A percentile compares a stretch with the other conserved stretches of the same genome.
These are phyloP conservation scores for Nannoperca australis DNA, from an alignment of 2,797 vertebrate genomes.

Conservation along the genomic window DNA sequence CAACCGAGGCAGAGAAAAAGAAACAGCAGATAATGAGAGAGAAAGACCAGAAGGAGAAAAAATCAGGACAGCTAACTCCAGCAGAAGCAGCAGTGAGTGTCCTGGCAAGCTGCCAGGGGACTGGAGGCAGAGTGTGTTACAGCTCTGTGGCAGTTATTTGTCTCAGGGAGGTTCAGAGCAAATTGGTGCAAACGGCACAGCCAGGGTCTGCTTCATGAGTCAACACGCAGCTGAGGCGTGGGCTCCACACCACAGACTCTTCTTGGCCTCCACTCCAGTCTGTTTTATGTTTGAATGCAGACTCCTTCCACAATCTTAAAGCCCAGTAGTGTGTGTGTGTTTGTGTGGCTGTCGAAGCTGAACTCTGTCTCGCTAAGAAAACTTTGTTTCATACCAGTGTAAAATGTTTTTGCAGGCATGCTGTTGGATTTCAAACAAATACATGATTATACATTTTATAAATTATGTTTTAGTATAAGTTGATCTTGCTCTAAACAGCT, in stretches of 20 bases:
- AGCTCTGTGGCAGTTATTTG: conserved; percentile 78
- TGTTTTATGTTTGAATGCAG: conserved; percentile 66
- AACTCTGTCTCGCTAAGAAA: conserved; percentile 19
- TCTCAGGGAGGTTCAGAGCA: conserved; percentile 77
- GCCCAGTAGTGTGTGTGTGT: conserved; percentile 22
- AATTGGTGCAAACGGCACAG: conserved; percentile 80
- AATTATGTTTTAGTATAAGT: conserved; percentile 27
- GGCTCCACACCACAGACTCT: conserved; percentile 62
- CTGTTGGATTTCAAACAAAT: conserved; percentile 15
- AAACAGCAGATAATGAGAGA: conserved; percentile 12
- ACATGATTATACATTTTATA: conserved; percentile 12
- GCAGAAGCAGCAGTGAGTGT: conserved; percentile 56
- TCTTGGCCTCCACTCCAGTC: conserved; percentile 57
- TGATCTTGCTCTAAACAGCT: conserved; percentile 48
- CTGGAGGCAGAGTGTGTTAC: conserved; percentile 64
- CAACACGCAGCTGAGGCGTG: conserved; percentile 72
- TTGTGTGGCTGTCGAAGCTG: conserved; percentile 30
- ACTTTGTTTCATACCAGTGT: conserved; percentile 19
- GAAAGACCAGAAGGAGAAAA: conserved; percentile 19
- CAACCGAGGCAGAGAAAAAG: conserved; percentile 21
- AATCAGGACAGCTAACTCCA: conserved; percentile 44
- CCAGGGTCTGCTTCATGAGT: conserved; percentile 74
- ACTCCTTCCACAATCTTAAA: conserved; percentile 42
- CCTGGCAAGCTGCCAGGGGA: conserved; percentile 69
- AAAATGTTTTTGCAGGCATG: conserved; percentile 26